Percentiles rank a stretch among this genome's conserved stretches.
Conservation (phyloP, 2,797 vertebrate genomes). For the Parauchenoglanis punctatus region DNA sequence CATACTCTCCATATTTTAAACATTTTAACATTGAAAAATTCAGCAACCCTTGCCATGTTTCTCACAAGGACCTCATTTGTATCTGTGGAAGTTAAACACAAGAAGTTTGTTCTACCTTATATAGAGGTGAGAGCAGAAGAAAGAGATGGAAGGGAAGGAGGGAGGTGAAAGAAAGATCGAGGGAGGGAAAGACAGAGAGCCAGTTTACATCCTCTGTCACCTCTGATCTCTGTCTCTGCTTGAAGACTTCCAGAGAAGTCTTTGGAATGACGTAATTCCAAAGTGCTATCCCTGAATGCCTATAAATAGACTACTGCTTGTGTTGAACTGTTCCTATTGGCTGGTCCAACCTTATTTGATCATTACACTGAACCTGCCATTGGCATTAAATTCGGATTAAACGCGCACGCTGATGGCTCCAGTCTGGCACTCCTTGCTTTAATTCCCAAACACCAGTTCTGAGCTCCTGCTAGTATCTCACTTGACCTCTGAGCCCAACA, state of each 20-base stretch:
- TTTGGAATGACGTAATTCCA: slow-evolving; percentile 38
- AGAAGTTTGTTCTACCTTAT: slow-evolving; percentile 47
- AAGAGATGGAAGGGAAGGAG: background rate
- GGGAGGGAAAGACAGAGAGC: slow-evolving; percentile 29
- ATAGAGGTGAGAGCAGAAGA: slow-evolving; percentile 38
- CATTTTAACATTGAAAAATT: background rate
- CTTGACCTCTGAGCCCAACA: background rate
- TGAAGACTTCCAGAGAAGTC: slow-evolving; percentile 65
- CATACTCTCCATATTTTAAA: background rate
- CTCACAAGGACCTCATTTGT: background rate
- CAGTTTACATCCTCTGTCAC: slow-evolving; percentile 69
- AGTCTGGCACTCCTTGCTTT: background rate
- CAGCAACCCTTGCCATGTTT: background rate
- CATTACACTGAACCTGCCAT: background rate
- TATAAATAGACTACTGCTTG: slow-evolving; percentile 51
- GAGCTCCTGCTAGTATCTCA: slow-evolving; percentile 14
- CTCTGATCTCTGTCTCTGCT: slow-evolving; percentile 39
- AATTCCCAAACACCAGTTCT: background rate
- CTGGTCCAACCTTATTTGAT: slow-evolving; percentile 37
- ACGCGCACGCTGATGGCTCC: no score
- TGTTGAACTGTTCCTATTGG: slow-evolving; percentile 27
- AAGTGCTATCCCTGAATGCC: slow-evolving; percentile 12
- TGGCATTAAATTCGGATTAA: background rate
- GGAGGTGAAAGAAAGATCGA: background rate
- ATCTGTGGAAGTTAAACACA: slow-evolving; percentile 18